Evolutionary conservation across 2,797 vertebrate species (phyloP).

Genomic region (Miichthys miiuy): DNA sequence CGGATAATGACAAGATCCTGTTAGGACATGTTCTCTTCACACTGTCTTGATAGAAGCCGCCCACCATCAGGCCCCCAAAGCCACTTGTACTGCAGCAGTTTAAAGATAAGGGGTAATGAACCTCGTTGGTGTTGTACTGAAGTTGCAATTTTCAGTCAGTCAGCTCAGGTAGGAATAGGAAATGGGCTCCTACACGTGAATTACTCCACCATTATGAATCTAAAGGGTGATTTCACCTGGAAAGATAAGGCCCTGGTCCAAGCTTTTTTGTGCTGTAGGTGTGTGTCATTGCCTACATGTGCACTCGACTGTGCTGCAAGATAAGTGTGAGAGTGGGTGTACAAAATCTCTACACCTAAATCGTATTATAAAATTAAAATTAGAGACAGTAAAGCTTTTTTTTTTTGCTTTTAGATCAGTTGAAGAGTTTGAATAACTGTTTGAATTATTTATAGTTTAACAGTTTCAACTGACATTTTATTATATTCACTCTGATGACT

Average conservation of each 20-base stretch:
- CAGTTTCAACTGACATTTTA: neutral
- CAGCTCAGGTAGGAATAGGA: conserved; percentile 21
- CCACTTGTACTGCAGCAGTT: conserved; percentile 37
- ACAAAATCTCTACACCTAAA: neutral
- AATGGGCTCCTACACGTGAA: conserved; percentile 20
- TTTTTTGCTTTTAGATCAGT: neutral
- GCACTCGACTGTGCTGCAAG: neutral
- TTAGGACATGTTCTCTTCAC: conserved; percentile 35
- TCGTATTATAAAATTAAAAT: neutral
- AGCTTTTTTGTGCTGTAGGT: conserved; percentile 2
- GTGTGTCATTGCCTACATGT: conserved; percentile 26
- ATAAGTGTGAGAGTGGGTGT: neutral
- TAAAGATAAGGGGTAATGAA: conserved; percentile 63
- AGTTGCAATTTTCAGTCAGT: conserved; percentile 37
- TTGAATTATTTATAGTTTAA: neutral
- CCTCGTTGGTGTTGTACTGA: conserved; percentile 27
- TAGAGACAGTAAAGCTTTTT: neutral
- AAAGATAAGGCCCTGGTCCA: conserved; percentile 23
- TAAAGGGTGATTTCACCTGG: conserved; percentile 36
- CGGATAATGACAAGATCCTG: conserved; percentile 48
- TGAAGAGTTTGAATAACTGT: neutral
- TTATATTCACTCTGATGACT: neutral
- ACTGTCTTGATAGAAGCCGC: conserved; percentile 17
- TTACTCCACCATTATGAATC: conserved; percentile 17
- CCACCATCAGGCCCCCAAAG: conserved; percentile 22